Conservation (phyloP, 1,140 invertebrate species). For the Aphidius gifuensis region DNA sequence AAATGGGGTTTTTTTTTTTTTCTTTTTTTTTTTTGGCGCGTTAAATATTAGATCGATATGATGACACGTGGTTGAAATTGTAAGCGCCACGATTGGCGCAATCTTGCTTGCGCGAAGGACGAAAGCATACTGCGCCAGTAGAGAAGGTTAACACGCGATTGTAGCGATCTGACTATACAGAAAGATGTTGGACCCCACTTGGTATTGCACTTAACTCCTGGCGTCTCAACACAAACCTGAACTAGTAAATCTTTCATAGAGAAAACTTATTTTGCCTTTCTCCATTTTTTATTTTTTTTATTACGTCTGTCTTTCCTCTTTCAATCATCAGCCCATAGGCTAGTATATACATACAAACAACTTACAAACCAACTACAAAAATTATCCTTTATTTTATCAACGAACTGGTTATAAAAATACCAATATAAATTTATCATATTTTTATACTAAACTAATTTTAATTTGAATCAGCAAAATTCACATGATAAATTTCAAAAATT, state of each 20-base stretch:
- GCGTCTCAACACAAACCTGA: constrained; percentile 7
- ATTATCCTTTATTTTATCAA: no score
- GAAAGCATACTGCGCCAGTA: constrained; percentile 40
- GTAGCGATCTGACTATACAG: neutral
- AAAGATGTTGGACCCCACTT: no score
- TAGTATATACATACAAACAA: no score
- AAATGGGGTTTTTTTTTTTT: neutral
- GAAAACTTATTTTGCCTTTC: constrained; percentile 2
- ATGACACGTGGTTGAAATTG: constrained; percentile 41
- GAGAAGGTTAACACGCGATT: constrained; percentile 45
- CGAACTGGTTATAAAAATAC: no score
- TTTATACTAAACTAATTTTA: no score
- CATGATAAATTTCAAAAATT: no score
- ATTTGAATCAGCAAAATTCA: no score
- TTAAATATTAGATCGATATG: constrained; percentile 1
- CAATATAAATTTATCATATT: no score
- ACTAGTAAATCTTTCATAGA: no score
- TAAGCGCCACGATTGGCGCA: constrained; percentile 39
- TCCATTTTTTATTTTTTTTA: constrained; percentile 26
- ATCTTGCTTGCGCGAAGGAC: constrained; percentile 49
- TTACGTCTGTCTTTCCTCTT: constrained; percentile 18
- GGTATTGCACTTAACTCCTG: constrained; percentile 16
- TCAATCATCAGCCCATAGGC: no score
- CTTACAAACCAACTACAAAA: no score
- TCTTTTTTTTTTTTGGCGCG: neutral